Percentiles rank a stretch among this genome's conserved stretches.
These are phyloP conservation scores for Collichthys lucidus DNA, from an alignment of 2,113 vertebrate genomes.

Conservation along the genomic window DNA sequence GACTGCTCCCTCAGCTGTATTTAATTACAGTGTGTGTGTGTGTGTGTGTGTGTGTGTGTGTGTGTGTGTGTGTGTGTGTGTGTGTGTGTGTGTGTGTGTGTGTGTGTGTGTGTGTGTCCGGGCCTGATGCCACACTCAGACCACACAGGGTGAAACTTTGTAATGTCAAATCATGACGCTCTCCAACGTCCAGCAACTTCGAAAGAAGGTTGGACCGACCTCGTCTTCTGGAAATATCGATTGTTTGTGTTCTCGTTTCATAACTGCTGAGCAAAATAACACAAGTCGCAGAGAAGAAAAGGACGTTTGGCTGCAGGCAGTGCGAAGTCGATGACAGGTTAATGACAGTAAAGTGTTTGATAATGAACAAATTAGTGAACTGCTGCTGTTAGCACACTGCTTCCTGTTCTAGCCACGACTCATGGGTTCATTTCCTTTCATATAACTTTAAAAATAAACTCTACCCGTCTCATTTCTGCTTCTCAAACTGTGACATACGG, in stretches of 20 bases:
- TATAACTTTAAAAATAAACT: too few relatives aligned
- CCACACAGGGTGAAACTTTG: not conserved
- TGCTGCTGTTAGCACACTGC: not conserved
- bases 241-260: too few relatives aligned
- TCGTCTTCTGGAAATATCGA: not conserved
- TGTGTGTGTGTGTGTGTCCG: too few relatives aligned
- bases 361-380: not conserved
- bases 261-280: too few relatives aligned
- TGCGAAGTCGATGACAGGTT: not conserved
- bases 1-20: not conserved
- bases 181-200: not conserved
- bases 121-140: not conserved
- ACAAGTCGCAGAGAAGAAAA: not conserved
- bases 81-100: too few relatives aligned
- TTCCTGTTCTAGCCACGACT: not conserved
- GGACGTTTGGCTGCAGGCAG: not conserved
- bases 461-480: not conserved
- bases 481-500: not conserved
- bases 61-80: too few relatives aligned
- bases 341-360: not conserved
- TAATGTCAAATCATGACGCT: not conserved
- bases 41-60: too few relatives aligned
- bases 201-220: not conserved
- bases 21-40: not conserved
- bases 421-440: too few relatives aligned